Evolutionary conservation across 1,140 invertebrate genomes (phyloP), one percentile per base, ranked within the genome.

Genomic region (Conus betulinus): DNA sequence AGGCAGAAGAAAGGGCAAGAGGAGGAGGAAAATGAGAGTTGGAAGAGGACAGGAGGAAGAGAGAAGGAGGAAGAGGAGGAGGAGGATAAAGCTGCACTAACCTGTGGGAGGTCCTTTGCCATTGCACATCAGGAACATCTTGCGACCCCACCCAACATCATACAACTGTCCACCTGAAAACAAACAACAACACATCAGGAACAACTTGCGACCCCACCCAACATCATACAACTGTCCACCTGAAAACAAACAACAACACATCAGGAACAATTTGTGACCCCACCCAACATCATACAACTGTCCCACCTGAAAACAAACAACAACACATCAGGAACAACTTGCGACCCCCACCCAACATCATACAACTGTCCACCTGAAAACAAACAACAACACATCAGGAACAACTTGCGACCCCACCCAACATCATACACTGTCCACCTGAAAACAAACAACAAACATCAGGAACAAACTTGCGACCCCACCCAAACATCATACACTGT

Each of bases 41-140:
- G n/a, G n/a, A 39, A 39, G 39, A 39, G 3, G 39, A 39, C 0
- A 3, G 39, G 39, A 39, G 39, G 3, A 39, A 39, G 39, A 39
- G 39, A 39, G 39, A 3, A 60, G 15, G 57, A 15, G 15, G 57
- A 60, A 5, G 57, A 60, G 8, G 82, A 51, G n/a, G n/a, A n/a
- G n/a, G n/a, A n/a, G n/a, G n/a, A 7, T n/a, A 5, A 60, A 51
- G 15, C 15, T 55, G 20, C 52, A 84, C 67, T 78, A 84, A 94
- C 94, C 92, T 89, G 94, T 95, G 74, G n/a, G 94, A 94, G 51
- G 87, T 13, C 94, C 94, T 83, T 93, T 91, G 39, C 94, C 94
- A 76, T 89, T 88, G 89, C 94, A 95, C 51, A 89, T 90, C 81
- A 94, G 91, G 85, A 93, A 94, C 87, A 95, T 83, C 88, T 93